Evolutionary conservation across 2,113 vertebrate species (phyloP).

Genomic region (Cygnus atratus): DNA sequence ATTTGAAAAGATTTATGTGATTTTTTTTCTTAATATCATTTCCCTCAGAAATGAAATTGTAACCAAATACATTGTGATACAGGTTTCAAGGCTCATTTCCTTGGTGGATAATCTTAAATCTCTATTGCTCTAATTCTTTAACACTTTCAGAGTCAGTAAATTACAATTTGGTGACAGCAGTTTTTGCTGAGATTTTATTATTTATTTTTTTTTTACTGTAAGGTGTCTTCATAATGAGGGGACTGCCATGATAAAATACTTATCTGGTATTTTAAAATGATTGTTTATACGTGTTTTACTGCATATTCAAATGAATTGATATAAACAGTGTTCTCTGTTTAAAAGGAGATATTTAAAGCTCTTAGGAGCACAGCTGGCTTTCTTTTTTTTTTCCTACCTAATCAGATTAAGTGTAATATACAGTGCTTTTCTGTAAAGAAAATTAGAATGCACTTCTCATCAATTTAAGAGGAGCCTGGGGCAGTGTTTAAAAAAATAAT

Average conservation of each 20-base stretch:
- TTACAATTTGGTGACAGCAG: constrained; percentile 29
- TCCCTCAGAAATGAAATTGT: constrained; percentile 55
- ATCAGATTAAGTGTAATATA: constrained; percentile 70
- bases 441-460: constrained; percentile 58
- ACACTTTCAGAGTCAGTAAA: constrained; percentile 62
- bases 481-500: constrained; percentile 58
- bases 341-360: constrained; percentile 65
- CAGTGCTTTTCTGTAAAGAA: constrained; percentile 53
- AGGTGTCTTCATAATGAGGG: constrained; percentile 31
- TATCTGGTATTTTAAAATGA: constrained; percentile 65
- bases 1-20: constrained; percentile 58
- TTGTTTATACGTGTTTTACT: constrained; percentile 53
- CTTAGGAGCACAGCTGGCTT: constrained; percentile 45
- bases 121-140: constrained; percentile 64
- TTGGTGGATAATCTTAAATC: constrained; percentile 8
- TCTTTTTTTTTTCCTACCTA: constrained; percentile 1
- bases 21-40: not conserved
- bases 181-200: constrained; percentile 29
- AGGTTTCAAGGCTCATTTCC: constrained; percentile 64
- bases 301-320: constrained; percentile 62
- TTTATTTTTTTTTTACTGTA: not conserved
- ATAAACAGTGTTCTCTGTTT: constrained; percentile 62
- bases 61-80: constrained; percentile 59
- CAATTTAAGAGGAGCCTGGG: constrained; percentile 65
- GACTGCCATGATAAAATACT: constrained; percentile 40